Evolutionary conservation across 2,113 vertebrate genomes (phyloP).

Genomic region (Probosciger aterrimus): DNA sequence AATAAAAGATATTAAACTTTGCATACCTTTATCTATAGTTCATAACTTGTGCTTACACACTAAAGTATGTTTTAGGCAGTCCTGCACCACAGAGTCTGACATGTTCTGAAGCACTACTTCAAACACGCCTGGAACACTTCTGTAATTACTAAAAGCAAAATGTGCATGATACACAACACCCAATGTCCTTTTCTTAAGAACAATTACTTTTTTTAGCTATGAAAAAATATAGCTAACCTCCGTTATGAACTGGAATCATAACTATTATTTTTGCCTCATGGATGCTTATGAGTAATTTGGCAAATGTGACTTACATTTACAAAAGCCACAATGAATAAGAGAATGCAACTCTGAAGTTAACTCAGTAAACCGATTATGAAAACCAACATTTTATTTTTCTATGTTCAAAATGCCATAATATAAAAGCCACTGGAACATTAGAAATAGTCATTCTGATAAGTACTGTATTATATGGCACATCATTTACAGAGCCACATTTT

Average conservation of each 20-base stretch:
- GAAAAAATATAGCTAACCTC: neutral
- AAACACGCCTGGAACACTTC: neutral
- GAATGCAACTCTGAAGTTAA: neutral
- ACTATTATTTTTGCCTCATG: neutral
- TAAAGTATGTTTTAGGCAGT: neutral
- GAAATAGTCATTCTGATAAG: neutral
- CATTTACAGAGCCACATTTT: neutral
- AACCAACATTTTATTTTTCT: neutral
- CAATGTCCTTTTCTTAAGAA: neutral
- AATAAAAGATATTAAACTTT: neutral
- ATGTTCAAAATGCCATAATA: neutral
- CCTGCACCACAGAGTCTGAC: neutral
- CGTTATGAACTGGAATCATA: neutral
- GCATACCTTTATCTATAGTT: neutral
- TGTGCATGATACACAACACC: neutral
- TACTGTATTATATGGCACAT: neutral
- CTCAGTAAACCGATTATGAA: neutral
- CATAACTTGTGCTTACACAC: neutral
- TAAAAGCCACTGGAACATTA: neutral
- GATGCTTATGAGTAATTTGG: neutral
- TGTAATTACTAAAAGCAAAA: neutral
- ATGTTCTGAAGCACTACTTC: neutral
- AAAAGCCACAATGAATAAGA: neutral
- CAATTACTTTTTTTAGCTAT: neutral
- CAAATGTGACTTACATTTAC: neutral